A percentile compares a stretch with the other conserved stretches of the same genome.
phyloP scores from a whole-genome alignment of 1,140 invertebrate genomes.

The Papilio dardanus region DNA sequence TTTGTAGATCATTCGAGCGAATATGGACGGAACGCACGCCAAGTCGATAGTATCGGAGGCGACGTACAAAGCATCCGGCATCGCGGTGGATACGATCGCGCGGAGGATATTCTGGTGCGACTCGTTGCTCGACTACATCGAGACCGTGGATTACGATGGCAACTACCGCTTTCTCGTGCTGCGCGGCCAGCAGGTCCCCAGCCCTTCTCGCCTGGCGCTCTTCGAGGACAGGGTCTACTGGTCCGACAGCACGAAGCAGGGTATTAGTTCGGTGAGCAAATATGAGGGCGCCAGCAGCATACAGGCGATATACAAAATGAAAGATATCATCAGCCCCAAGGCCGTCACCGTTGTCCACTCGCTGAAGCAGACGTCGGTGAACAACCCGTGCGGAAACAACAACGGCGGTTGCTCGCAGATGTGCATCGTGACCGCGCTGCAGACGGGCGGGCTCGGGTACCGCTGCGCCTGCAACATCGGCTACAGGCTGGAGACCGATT shows the following conservation, averaged over 20 bases:
- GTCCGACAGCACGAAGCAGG: constrained; percentile 98
- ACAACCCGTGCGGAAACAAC: constrained; percentile 95
- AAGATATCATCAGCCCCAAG: constrained; percentile 91
- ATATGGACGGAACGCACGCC: constrained; percentile 95
- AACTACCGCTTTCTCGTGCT: constrained; percentile 89
- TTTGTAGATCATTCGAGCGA: constrained; percentile 88
- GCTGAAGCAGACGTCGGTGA: constrained; percentile 88
- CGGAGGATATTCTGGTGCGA: constrained; percentile 98
- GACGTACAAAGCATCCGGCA: constrained; percentile 94
- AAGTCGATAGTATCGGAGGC: constrained; percentile 94
- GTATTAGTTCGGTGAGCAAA: constrained; percentile 95
- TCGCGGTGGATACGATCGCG: constrained; percentile 93
- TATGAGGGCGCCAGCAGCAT: constrained; percentile 90
- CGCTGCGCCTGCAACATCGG: constrained; percentile 97
- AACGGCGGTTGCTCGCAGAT: constrained; percentile 97
- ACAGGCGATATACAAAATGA: constrained; percentile 90
- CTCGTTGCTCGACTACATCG: constrained; percentile 97
- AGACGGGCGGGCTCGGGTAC: constrained; percentile 91
- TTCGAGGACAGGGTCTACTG: constrained; percentile 97
- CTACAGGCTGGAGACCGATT: constrained; percentile 88
- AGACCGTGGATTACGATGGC: constrained; percentile 98
- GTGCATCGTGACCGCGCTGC: constrained; percentile 94
- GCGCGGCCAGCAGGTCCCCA: constrained; percentile 92
- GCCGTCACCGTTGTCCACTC: constrained; percentile 92
- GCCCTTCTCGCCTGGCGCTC: constrained; percentile 91